phyloP scores from a whole-genome alignment of 2,888 invertebrate species.

The Ypsolopha scabrella region DNA sequence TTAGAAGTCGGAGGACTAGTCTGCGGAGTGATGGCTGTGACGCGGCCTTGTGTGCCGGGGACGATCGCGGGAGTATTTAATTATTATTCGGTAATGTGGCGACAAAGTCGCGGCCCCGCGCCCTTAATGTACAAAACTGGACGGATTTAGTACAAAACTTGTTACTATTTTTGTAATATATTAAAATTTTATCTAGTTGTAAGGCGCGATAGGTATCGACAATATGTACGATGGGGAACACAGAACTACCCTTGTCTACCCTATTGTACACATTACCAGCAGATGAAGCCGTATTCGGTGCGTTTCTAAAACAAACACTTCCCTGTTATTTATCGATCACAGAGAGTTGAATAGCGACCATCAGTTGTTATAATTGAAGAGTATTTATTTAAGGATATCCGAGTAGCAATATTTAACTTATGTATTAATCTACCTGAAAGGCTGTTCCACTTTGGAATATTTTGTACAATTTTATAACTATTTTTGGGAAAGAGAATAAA shows the following conservation, averaged over 20 bases:
- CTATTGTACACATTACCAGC: not conserved
- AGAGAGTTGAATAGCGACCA: not conserved
- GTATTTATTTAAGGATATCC: not conserved
- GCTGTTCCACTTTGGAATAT: slow-evolving; percentile 3
- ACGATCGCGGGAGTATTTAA: too few species aligned
- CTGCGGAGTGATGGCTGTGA: slow-evolving; percentile 33
- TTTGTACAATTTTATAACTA: slow-evolving; percentile 2
- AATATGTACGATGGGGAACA: slow-evolving; percentile 1
- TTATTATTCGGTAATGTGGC: slow-evolving; percentile 6
- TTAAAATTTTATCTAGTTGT: slow-evolving; percentile 52
- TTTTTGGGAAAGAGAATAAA: not conserved
- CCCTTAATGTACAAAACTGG: slow-evolving; percentile 55
- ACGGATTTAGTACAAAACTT: slow-evolving; percentile 65
- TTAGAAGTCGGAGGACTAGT: slow-evolving; percentile 12
- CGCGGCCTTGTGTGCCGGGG: slow-evolving; percentile 8
- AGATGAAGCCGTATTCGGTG: not conserved
- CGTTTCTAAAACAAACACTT: not conserved
- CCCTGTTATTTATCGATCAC: not conserved
- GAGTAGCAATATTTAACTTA: not conserved
- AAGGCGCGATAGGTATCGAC: slow-evolving; percentile 19
- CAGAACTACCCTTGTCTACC: not conserved
- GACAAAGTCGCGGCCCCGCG: slow-evolving; percentile 36
- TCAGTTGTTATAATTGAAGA: not conserved
- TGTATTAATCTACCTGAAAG: not conserved
- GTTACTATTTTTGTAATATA: slow-evolving; percentile 69